A percentile compares a stretch with the other conserved stretches of the same genome.
Conservation (phyloP, 2,888 invertebrate genomes). For the Silvanus unidentatus region DNA sequence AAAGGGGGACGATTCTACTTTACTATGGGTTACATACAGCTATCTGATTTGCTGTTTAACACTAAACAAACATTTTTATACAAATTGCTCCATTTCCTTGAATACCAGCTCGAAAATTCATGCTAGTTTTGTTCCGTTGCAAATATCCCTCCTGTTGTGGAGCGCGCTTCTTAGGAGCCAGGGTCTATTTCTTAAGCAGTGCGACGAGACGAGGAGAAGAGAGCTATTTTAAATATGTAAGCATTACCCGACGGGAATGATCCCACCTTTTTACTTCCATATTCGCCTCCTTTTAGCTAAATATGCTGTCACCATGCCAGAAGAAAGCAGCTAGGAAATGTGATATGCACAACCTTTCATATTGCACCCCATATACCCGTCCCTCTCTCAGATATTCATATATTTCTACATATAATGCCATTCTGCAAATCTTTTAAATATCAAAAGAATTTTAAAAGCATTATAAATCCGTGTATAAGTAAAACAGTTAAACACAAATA, state of each 20-base stretch:
- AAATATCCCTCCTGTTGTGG: slow-evolving; percentile 3
- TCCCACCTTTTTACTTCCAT: slow-evolving; percentile 1
- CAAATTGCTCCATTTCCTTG: slow-evolving; percentile 13
- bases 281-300: neutral
- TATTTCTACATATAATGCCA: too few relatives aligned
- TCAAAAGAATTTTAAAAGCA: too few relatives aligned
- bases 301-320: slow-evolving; percentile 1
- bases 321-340: neutral
- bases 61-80: slow-evolving; percentile 15
- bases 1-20: too few relatives aligned
- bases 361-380: too few relatives aligned
- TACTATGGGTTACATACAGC: neutral
- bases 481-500: too few relatives aligned
- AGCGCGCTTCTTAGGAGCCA: too few relatives aligned
- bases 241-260: slow-evolving; percentile 1
- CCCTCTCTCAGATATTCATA: too few relatives aligned
- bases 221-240: slow-evolving; percentile 8
- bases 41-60: slow-evolving; percentile 12
- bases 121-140: slow-evolving; percentile 5
- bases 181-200: too few relatives aligned
- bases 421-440: too few relatives aligned
- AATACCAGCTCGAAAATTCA: slow-evolving; percentile 3
- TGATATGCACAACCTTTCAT: neutral
- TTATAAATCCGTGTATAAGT: too few relatives aligned
- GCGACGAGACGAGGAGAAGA: slow-evolving; percentile 2